These are phyloP conservation scores for Latrodectus geometricus DNA, from an alignment of 1,140 invertebrate species.

Conservation along the genomic window DNA sequence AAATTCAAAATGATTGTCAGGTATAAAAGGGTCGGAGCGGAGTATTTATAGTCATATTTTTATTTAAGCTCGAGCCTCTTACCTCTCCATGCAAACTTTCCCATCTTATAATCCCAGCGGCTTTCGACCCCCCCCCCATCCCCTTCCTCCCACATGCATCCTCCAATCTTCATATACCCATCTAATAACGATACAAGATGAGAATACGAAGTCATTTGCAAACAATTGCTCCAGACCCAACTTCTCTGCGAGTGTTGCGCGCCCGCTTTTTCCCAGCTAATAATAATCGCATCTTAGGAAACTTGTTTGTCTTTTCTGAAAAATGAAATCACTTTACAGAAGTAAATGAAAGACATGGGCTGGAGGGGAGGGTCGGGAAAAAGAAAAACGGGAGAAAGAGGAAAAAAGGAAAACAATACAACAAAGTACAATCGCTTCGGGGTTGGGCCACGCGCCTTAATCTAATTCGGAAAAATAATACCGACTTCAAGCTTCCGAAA, in stretches of 20 bases:
- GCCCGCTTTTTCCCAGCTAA: conserved; percentile 25
- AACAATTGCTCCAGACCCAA: conserved; percentile 36
- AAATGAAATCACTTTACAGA: not conserved
- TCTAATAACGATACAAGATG: conserved; percentile 50
- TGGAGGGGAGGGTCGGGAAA: not conserved
- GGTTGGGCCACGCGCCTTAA: conserved; percentile 23
- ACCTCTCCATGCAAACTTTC: not conserved
- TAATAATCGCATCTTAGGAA: conserved; percentile 50
- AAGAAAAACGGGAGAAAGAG: too few relatives aligned
- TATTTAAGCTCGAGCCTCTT: not conserved
- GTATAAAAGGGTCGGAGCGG: not conserved
- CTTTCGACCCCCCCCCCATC: not conserved
- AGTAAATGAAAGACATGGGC: not conserved
- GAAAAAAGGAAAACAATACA: not conserved
- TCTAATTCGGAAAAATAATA: conserved; percentile 55
- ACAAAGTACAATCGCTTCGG: conserved; percentile 39
- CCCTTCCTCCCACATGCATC: not conserved
- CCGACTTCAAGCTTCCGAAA: conserved; percentile 11
- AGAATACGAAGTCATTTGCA: conserved; percentile 49
- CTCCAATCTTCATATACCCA: not conserved
- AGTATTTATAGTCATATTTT: not conserved
- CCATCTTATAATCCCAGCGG: not conserved
- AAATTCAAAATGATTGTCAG: not conserved
- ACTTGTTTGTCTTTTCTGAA: conserved; percentile 45
- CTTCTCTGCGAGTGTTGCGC: not conserved